These are phyloP conservation scores for Caenorhabditis japonica DNA, from an alignment of 2,888 invertebrate genomes.

Conservation along the genomic window DNA sequence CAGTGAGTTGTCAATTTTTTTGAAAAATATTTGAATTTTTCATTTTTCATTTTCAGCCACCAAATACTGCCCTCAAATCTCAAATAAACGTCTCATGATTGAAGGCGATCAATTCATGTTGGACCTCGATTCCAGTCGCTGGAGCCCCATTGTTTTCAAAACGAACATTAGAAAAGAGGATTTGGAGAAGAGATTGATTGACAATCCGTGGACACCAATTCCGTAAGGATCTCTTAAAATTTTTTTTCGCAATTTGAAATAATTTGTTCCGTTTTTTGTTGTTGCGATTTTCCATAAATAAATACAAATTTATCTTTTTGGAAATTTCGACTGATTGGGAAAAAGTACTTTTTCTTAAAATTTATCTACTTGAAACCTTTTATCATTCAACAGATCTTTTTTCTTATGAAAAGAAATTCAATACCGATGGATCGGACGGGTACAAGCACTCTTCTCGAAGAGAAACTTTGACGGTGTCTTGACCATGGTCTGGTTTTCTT, in stretches of 20 bases:
- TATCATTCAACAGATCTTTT: no score
- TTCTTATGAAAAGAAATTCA: no score
- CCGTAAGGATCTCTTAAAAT: conserved; percentile 16
- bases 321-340: no score
- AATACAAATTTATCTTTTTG: no score
- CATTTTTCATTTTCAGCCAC: conserved; percentile 19
- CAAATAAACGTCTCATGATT: conserved; percentile 47
- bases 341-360: no score
- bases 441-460: no score
- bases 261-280: neutral
- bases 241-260: no score
- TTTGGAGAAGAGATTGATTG: conserved; percentile 18
- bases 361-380: no score
- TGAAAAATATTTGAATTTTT: neutral
- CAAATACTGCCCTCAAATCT: conserved; percentile 41
- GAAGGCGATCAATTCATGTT: conserved; percentile 46
- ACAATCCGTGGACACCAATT: conserved; percentile 35
- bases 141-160: conserved; percentile 40
- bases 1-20: conserved; percentile 16
- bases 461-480: no score
- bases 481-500: no score
- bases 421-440: no score
- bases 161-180: conserved; percentile 35
- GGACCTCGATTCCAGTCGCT: conserved; percentile 47
- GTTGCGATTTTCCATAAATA: neutral